Evolutionary conservation across 1,140 invertebrate species (phyloP).

Genomic region (Chironomus tepperi): DNA sequence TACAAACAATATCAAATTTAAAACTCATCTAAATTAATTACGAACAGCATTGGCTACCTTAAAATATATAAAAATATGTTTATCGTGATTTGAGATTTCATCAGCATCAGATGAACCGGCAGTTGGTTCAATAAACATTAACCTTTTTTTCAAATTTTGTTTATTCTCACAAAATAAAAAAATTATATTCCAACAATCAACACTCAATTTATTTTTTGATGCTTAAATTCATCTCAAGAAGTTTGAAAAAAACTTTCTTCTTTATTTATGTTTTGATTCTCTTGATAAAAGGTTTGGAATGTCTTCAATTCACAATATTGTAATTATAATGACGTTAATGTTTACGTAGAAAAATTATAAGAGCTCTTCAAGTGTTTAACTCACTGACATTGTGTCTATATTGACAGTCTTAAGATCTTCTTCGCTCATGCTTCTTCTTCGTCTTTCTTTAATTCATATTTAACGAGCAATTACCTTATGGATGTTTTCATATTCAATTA

Average conservation of each 20-base stretch:
- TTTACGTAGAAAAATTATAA: background rate
- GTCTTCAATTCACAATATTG: background rate
- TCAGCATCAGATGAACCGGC: background rate
- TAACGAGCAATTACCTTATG: background rate
- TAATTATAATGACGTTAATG: slow-evolving; percentile 9
- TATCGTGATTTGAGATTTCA: background rate
- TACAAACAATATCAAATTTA: background rate
- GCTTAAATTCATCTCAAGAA: too few relatives aligned
- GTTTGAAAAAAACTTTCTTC: too few relatives aligned
- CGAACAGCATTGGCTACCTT: background rate
- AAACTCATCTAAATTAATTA: slow-evolving; percentile 14
- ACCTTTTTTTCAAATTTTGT: too few relatives aligned
- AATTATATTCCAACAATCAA: background rate
- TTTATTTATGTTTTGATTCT: too few relatives aligned
- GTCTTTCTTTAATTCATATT: background rate
- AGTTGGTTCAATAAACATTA: too few relatives aligned
- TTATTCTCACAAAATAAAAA: too few relatives aligned
- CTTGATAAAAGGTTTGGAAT: too few relatives aligned
- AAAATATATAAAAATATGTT: too few relatives aligned
- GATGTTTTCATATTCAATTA: too few relatives aligned
- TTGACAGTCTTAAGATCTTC: background rate
- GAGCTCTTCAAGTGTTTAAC: background rate
- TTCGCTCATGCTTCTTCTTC: background rate
- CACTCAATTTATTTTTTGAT: background rate
- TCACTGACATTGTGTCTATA: background rate